Evolutionary conservation across 2,113 vertebrate species (phyloP).

Genomic region (Salvelinus alpinus): DNA sequence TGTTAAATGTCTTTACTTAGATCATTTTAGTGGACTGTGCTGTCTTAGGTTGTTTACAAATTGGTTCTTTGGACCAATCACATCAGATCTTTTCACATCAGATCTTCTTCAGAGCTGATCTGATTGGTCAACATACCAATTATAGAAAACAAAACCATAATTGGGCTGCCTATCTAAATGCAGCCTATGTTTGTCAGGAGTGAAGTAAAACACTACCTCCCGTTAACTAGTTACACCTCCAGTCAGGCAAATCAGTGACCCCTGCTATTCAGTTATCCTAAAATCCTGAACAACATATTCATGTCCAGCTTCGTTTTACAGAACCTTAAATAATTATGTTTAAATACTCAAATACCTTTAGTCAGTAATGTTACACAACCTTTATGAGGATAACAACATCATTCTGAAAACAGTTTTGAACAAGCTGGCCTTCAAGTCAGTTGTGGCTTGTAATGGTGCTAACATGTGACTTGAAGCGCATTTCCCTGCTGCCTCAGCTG

Average conservation of each 20-base stretch:
- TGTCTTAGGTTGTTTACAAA: not conserved
- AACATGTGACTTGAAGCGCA: constrained; percentile 7
- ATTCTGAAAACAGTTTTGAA: constrained; percentile 18
- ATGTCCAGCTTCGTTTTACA: constrained; percentile 37
- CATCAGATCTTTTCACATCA: too few species aligned
- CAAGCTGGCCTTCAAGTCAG: constrained; percentile 12
- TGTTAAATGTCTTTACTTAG: too few species aligned
- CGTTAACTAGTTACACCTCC: not conserved
- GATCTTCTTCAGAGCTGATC: too few species aligned
- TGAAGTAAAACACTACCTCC: not conserved
- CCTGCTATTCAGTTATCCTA: constrained; percentile 2
- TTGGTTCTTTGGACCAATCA: too few species aligned
- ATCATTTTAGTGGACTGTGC: not conserved
- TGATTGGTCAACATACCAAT: too few species aligned
- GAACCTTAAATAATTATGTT: constrained; percentile 17
- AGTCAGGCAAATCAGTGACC: not conserved
- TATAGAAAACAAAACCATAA: too few species aligned
- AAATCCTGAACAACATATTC: constrained; percentile 18
- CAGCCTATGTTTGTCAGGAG: not conserved
- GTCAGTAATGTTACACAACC: constrained; percentile 7
- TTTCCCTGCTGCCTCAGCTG: constrained; percentile 26
- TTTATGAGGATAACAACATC: constrained; percentile 27
- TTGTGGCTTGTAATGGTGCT: constrained; percentile 27
- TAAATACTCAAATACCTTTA: constrained; percentile 28
- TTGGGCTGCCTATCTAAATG: too few species aligned